These are phyloP conservation scores for Trididemnum miniatum DNA, from an alignment of 23 tunicate species.

Conservation along the genomic window DNA sequence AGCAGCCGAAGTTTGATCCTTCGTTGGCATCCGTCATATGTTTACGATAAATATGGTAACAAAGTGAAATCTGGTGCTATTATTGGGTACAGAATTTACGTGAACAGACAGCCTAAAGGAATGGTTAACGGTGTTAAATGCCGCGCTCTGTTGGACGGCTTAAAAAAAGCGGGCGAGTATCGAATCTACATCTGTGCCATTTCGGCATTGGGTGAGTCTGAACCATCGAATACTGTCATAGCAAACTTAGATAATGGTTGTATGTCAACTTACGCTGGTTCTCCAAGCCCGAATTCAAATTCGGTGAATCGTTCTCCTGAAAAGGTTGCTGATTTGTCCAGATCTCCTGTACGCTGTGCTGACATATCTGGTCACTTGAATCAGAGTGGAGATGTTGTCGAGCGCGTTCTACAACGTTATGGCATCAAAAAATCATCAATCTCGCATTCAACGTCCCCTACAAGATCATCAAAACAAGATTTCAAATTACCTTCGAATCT, in stretches of 20 bases:
- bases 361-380: background rate
- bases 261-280: background rate
- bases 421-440: slow-evolving; percentile 59
- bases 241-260: slow-evolving; percentile 5
- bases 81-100: slow-evolving; percentile 89
- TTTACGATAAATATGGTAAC: slow-evolving; percentile 80
- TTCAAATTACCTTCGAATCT: background rate
- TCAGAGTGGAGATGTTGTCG: slow-evolving; percentile 69
- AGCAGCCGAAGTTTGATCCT: slow-evolving; percentile 37
- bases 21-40: slow-evolving; percentile 73
- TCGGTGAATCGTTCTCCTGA: background rate
- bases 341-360: too few relatives aligned
- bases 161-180: slow-evolving; percentile 57
- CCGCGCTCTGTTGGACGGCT: slow-evolving; percentile 76
- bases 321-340: background rate
- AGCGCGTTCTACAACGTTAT: slow-evolving; percentile 74
- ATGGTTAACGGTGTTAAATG: slow-evolving; percentile 74
- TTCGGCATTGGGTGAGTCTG: slow-evolving; percentile 76
- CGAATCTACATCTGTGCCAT: slow-evolving; percentile 72
- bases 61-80: slow-evolving; percentile 39
- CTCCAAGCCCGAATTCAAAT: background rate
- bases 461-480: background rate
- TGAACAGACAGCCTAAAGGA: slow-evolving; percentile 92
- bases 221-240: slow-evolving; percentile 75
- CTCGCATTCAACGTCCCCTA: background rate